phyloP scores from a whole-genome alignment of 2,113 vertebrate genomes.

The Brachypteracias leptosomus region DNA sequence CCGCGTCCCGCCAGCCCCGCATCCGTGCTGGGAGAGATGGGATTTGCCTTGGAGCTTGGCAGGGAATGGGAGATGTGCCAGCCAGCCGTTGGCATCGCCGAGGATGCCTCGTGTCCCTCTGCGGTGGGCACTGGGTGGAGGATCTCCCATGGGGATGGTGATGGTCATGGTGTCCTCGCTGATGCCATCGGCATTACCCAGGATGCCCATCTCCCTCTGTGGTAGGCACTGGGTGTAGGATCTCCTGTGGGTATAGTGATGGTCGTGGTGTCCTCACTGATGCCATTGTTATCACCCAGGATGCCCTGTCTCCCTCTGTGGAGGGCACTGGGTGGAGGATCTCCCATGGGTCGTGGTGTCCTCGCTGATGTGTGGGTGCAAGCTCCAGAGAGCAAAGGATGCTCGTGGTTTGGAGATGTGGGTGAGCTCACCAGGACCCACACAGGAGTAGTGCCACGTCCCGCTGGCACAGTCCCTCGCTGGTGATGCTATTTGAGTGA shows the following conservation, averaged over 20 bases:
- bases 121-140: background rate
- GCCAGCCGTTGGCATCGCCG: fast-evolving
- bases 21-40: fast-evolving
- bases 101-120: background rate
- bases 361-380: fast-evolving
- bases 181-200: no score
- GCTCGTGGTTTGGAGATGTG: background rate
- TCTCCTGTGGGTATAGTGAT: no score
- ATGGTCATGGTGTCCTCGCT: no score
- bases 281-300: no score
- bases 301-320: no score
- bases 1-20: background rate
- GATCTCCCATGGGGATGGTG: background rate
- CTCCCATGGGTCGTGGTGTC: background rate
- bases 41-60: background rate
- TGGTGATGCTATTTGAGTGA: background rate
- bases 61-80: background rate
- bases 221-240: no score
- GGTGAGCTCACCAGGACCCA: background rate
- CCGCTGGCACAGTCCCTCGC: fast-evolving
- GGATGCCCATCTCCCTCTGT: no score
- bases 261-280: no score
- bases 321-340: background rate
- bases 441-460: background rate
- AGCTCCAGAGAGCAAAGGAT: background rate